Evolutionary conservation across 2,113 vertebrate genomes (phyloP), one percentile per base, ranked within the genome.

Genomic region (Asarcornis scutulata): DNA sequence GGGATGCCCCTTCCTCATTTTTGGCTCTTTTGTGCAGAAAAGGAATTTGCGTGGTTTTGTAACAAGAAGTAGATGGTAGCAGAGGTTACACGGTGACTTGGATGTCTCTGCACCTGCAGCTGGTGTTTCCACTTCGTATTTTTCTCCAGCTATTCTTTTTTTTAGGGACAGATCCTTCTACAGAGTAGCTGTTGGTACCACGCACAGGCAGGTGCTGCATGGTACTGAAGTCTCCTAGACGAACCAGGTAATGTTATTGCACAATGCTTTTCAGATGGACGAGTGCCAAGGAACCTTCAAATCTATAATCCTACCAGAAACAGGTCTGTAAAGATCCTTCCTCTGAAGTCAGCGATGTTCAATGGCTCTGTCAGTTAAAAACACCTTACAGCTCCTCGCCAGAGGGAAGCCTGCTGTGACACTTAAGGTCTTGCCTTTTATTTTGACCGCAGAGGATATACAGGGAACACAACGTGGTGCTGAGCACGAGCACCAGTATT

Each of bases 401-500:
- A 5, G 38, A 44, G 46, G 64, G 21, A 60, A 60, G 11, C 56
- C 58, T 40, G 58, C 42, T 53, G 44, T 42, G 0, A 0, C 10
- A 32, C 7, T 55, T 34, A 17, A 50, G 32, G 36, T 59, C 38
- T 44, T 46, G 23, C 31, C 22, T 58, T 52, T 3, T 14, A 4
- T 58, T 81, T 68, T 22, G 36, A n/a, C 58, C 0, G 1, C 42
- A 12, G 48, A 31, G 16, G 38, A 23, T 4, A n/a, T 4, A 21
- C 17, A 15, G 17, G 25, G 34, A 50, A 29, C 6, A 52, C 42
- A 52, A 1, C 0, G 0, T 17, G 14, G 9, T 29, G 48, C 12
- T 56, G 48, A 21, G 21, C 46, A 23, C 1, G 2, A 78, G 46
- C 73, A 42, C 17, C 25, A 7, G 8, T 9, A 29, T 59, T 44